Evolutionary conservation across 2,888 invertebrate species (phyloP).

Genomic region (Cheilosia vulpina): DNA sequence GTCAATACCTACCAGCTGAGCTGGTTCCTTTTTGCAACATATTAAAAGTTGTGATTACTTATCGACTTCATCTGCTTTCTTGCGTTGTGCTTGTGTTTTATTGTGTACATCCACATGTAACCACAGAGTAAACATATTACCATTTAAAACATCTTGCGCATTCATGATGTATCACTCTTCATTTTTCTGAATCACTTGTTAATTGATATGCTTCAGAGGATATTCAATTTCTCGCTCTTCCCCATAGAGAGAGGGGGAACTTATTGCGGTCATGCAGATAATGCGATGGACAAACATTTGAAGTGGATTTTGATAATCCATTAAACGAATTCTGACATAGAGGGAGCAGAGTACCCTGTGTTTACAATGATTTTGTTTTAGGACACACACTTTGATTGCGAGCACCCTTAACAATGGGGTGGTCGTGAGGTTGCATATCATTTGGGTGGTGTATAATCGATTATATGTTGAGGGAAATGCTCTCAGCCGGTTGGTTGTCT

Average conservation of each 20-base stretch:
- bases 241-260: conserved; percentile 31
- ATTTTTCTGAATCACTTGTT: conserved; percentile 68
- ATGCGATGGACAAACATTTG: conserved; percentile 78
- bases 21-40: too few relatives aligned
- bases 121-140: background rate
- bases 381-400: conserved; percentile 74
- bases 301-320: conserved; percentile 82
- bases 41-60: background rate
- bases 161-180: conserved; percentile 70
- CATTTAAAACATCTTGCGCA: conserved; percentile 40
- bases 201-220: conserved; percentile 53
- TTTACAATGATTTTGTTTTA: conserved; percentile 55
- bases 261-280: conserved; percentile 51
- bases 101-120: background rate
- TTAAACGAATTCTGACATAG: conserved; percentile 79
- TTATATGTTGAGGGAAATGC: conserved; percentile 23
- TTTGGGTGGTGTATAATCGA: conserved; percentile 36
- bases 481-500: background rate
- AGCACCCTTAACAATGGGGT: conserved; percentile 54
- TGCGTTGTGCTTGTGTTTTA: background rate
- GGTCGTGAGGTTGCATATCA: conserved; percentile 7
- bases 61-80: background rate
- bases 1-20: too few relatives aligned
- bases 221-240: conserved; percentile 50
- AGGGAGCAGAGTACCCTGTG: conserved; percentile 62